Base-by-base conservation (phyloP, 2,888 invertebrate species). In the Cyclophora albipunctata region DNA sequence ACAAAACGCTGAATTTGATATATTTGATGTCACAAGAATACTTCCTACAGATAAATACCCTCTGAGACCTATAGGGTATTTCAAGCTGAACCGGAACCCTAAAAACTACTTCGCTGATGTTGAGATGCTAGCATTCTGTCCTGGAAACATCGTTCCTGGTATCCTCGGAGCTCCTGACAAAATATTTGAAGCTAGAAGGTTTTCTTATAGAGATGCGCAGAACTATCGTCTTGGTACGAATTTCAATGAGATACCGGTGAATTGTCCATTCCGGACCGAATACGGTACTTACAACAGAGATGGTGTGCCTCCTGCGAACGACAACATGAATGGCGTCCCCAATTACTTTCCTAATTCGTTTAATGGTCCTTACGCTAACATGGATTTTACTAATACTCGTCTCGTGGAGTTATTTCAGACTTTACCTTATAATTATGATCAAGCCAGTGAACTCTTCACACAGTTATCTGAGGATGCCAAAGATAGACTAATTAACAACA, bases 301-400 rank as follows among this genome's bases (percentile, higher is more conserved):
- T 73, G 98, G 97, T 0, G 86, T 90, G 4, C 92, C 93, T 88
- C 90, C 92, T 42, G 87, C 91, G 7, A 83, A 90, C 35, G 91
- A 93, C 62, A 96, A 96, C 72, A 95, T 95, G 76, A 92, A 91
- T 33, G 94, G 93, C 7, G 93, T 93, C 1, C 97, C 98, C 0
- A 97, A 97, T 79, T 98, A 97, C 73, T 96, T 91, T 82, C 98
- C 98, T 0, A 98, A 98, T 84, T 95, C 96, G 56, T 98, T 96
- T 78, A 84, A 90, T 59, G 98, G 97, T 0, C 96, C 97, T 0
- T 87, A 91, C 49, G 90, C 90, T 43, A 90, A 91, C 61, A 84
- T 90, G 3, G 83, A 91, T 3, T 91, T 91, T n/a, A 86, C 88
- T 52, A 66, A 74, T 33, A 67, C 90, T 2, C 70, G 84, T 5